Evolutionary conservation across 2,888 invertebrate species (phyloP).

Genomic region (Scrobipalpa costella): DNA sequence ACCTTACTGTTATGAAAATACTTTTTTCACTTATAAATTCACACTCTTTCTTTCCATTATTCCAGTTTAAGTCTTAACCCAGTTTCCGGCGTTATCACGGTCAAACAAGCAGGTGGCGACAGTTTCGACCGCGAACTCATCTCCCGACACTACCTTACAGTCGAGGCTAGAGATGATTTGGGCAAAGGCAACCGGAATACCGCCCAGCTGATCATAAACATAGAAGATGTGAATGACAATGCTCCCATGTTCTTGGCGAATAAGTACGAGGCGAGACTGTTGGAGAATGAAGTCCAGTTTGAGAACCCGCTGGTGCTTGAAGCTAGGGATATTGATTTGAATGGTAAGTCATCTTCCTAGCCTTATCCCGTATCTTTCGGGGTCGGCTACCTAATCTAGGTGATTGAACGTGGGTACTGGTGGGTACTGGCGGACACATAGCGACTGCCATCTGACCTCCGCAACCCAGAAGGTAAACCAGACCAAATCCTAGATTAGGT

Average conservation of each 20-base stretch:
- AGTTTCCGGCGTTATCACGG: constrained; percentile 91
- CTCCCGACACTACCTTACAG: constrained; percentile 91
- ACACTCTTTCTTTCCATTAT: too few species aligned
- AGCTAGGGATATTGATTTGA: constrained; percentile 92
- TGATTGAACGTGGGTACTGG: too few species aligned
- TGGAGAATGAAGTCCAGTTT: constrained; percentile 91
- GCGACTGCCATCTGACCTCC: too few species aligned
- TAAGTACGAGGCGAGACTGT: constrained; percentile 89
- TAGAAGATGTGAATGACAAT: constrained; percentile 95
- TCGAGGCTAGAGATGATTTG: constrained; percentile 94
- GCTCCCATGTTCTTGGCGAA: constrained; percentile 91
- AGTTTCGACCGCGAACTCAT: constrained; percentile 93
- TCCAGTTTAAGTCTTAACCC: constrained; percentile 89
- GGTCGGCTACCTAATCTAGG: too few species aligned
- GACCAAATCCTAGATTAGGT: too few species aligned
- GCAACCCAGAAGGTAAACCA: too few species aligned
- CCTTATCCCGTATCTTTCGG: too few species aligned
- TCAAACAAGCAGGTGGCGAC: constrained; percentile 87
- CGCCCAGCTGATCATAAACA: constrained; percentile 89
- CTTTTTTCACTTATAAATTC: too few species aligned
- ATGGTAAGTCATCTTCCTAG: constrained; percentile 76
- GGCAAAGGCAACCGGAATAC: constrained; percentile 90
- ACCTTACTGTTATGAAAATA: neutral
- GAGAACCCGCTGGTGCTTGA: constrained; percentile 88
- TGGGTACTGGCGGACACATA: too few species aligned